A percentile compares a stretch with the other conserved stretches of the same genome.
Evolutionary conservation across 2,113 vertebrate species (phyloP).

Genomic region (Notarius lentiginosus): DNA sequence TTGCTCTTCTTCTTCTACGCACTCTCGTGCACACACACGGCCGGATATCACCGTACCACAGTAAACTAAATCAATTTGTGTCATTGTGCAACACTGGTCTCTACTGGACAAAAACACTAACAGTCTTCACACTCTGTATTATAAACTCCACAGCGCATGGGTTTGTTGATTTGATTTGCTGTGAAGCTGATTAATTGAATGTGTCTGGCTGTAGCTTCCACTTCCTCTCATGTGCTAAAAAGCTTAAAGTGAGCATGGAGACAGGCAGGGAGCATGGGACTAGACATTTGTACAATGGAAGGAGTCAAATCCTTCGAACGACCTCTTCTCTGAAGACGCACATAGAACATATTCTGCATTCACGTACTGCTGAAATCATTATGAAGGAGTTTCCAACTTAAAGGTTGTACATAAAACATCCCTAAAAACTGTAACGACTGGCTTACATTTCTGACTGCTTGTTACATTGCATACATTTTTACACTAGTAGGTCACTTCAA

Average conservation of each 20-base stretch:
- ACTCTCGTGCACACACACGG: neutral
- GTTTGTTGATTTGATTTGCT: conserved; percentile 19
- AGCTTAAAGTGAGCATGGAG: conserved; percentile 27
- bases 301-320: neutral
- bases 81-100: conserved; percentile 48
- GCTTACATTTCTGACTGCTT: neutral
- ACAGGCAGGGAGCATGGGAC: neutral
- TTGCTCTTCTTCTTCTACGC: neutral
- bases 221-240: conserved; percentile 30
- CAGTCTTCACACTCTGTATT: neutral
- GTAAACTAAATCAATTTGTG: neutral
- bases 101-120: conserved; percentile 52
- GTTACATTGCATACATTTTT: neutral
- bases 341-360: neutral
- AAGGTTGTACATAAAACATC: neutral
- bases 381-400: neutral
- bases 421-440: neutral
- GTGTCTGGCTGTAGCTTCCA: conserved; percentile 14
- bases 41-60: neutral
- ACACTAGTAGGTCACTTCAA: neutral
- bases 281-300: neutral
- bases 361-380: neutral
- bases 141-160: neutral
- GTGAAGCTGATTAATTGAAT: conserved; percentile 25
- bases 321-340: neutral